These are phyloP conservation scores for Melanaphis sacchari DNA, from an alignment of 1,140 invertebrate genomes.

Conservation along the genomic window DNA sequence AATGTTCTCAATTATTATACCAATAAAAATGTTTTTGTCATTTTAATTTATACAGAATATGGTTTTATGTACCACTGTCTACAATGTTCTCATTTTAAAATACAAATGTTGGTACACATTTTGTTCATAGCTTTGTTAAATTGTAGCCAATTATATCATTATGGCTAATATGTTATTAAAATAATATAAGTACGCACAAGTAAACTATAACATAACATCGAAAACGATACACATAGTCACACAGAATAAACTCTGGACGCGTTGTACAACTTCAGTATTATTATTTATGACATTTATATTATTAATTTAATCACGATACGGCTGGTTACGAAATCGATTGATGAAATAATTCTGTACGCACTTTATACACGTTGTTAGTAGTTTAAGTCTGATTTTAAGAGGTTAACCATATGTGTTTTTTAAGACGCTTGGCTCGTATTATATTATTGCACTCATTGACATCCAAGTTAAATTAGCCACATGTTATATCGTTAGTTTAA, in stretches of 20 bases:
- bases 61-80: background rate
- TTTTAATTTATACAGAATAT: background rate
- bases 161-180: background rate
- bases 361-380: background rate
- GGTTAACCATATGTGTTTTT: conserved; percentile 19
- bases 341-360: background rate
- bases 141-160: background rate
- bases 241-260: background rate
- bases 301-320: background rate
- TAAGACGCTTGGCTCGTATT: background rate
- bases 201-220: background rate
- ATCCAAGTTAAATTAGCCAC: conserved; percentile 15
- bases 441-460: conserved; percentile 35
- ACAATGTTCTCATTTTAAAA: background rate
- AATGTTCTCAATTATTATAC: background rate
- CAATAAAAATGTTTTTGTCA: background rate
- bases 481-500: background rate
- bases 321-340: background rate
- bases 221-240: background rate
- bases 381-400: background rate
- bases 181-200: background rate
- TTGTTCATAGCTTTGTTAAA: background rate
- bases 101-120: background rate
- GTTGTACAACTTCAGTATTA: background rate
- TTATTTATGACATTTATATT: background rate